phyloP scores from a whole-genome alignment of 2,113 vertebrate species.

The Hypanus sabinus region DNA sequence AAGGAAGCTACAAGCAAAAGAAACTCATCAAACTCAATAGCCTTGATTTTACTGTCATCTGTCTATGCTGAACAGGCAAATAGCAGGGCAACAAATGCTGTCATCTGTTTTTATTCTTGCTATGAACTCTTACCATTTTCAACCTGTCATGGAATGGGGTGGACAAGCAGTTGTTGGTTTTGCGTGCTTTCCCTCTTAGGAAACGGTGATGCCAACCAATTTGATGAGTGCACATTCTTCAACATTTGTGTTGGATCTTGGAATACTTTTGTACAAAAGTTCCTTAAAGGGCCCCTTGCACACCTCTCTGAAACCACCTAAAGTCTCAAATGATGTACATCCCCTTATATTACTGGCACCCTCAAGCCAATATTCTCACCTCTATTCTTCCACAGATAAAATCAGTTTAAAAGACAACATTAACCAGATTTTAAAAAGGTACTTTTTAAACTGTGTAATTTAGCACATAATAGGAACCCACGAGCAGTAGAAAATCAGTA shows the following conservation, averaged over 20 bases:
- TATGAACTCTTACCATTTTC: neutral
- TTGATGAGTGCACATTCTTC: neutral
- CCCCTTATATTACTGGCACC: neutral
- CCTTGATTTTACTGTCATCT: neutral
- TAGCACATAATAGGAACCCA: neutral
- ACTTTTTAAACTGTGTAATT: neutral
- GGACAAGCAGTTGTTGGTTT: neutral
- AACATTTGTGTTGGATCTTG: neutral
- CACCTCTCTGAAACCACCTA: neutral
- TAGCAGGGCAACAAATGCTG: neutral
- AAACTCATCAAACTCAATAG: neutral
- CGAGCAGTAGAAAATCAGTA: neutral
- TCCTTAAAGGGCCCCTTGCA: neutral
- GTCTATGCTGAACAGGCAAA: neutral
- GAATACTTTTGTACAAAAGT: neutral
- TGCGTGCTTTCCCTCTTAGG: too few species aligned
- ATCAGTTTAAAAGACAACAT: neutral
- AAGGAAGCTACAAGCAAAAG: neutral
- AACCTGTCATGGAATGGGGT: neutral
- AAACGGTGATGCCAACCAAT: neutral
- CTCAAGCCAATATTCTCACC: neutral
- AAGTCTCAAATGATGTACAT: neutral
- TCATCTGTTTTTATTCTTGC: neutral
- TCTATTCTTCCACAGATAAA: neutral
- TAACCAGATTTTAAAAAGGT: neutral